Base-by-base conservation (phyloP, 64 coral and sea anemone species). In the Stylophora pistillata region DNA sequence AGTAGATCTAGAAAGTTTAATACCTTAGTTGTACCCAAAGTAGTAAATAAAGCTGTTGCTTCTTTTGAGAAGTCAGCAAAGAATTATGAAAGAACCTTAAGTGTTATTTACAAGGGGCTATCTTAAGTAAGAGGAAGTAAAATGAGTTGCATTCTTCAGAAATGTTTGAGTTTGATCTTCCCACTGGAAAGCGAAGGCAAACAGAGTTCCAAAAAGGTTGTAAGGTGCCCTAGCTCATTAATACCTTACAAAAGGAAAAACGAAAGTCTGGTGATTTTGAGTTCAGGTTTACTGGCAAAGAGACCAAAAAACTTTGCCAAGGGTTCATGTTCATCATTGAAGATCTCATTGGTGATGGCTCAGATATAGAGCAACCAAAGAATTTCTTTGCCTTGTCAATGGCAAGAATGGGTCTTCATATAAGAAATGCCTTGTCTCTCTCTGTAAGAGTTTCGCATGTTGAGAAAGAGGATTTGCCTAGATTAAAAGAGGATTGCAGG, bases 51-150 rank as follows among this genome's bases (percentile, higher is more conserved):
- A n/a, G n/a, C n/a, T n/a, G n/a, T n/a, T n/a, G n/a, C n/a, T n/a
- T n/a, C n/a, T n/a, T n/a, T n/a, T n/a, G n/a, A n/a, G n/a, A n/a
- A n/a, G n/a, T n/a, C n/a, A n/a, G n/a, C n/a, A n/a, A n/a, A n/a
- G n/a, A n/a, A n/a, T n/a, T n/a, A n/a, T n/a, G n/a, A n/a, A n/a
- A n/a, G n/a, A n/a, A n/a, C n/a, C n/a, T n/a, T 77, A 62, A 94
- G 78, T 65, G 86, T 89, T 77, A 65, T 94, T 79, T 94, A 89
- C 52, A 89, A 59, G 26, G 86, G 86, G 86, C 86, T 72, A 85
- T 94, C 21, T 58, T 94, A 89, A 94, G 92, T 47, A 94, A 94
- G 23, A 94, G 87, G 75, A 94, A 94, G 34, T 94, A 89, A 59
- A 76, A 56, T 89, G 60, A 56, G 73, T 53, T 94, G 78, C 78